Conservation (phyloP, 2,797 vertebrate genomes). For the Pseudomugil tenellus region DNA sequence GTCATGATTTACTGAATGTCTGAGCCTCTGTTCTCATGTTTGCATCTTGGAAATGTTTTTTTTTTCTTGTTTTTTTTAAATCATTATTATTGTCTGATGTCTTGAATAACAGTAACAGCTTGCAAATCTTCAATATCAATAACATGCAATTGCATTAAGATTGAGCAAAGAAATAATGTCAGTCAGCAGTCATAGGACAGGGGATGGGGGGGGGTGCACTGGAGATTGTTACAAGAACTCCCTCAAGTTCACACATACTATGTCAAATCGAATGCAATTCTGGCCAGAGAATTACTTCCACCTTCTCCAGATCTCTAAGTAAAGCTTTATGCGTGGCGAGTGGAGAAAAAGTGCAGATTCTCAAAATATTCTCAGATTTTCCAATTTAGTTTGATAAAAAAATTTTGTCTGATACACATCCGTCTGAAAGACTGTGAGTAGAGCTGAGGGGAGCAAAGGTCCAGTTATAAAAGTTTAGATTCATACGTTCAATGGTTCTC, state of each 20-base stretch:
- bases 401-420: neutral
- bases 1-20: constrained; percentile 32
- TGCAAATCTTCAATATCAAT: neutral
- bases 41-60: neutral
- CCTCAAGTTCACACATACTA: too few relatives aligned
- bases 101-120: too few relatives aligned
- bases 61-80: neutral
- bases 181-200: neutral
- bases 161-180: neutral
- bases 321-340: neutral
- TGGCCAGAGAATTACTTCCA: neutral
- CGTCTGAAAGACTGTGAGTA: too few relatives aligned
- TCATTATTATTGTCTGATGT: neutral
- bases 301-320: neutral
- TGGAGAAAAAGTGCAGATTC: neutral
- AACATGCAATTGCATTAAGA: neutral
- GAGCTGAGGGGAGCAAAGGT: too few relatives aligned
- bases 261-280: too few relatives aligned
- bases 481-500: neutral
- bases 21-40: constrained; percentile 12
- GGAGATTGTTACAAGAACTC: too few relatives aligned
- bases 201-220: too few relatives aligned
- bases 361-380: neutral
- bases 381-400: neutral
- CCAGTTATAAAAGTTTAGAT: neutral